Base-by-base conservation (phyloP, 2,888 invertebrate species). In the Drosophila birchii region DNA sequence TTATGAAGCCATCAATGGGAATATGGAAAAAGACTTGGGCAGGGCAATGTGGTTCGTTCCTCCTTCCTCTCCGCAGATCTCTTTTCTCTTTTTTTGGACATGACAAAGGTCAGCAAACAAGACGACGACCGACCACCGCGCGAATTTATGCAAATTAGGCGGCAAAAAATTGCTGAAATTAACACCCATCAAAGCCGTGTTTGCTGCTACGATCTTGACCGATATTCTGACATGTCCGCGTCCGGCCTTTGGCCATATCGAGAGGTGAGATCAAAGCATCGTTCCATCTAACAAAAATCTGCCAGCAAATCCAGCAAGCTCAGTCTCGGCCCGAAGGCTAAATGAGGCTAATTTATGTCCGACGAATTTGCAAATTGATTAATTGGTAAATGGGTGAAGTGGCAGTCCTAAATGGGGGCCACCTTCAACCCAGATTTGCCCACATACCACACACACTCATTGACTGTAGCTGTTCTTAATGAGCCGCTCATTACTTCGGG, bases 181-280 rank as follows among this genome's bases (percentile, higher is more conserved):
- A 75, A 76, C 75, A 72, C 53, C 34, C 34, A 49, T 45, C 41
- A 36, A 34, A 11, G 12, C 32, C 18, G 38, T 38, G 45, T 39
- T 38, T 32, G 36, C 34, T 20, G 18, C 44, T 51, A 53, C 81
- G 88, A 84, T 89, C 83, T 84, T 84, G 83, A 88, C 83, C 88
- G 75, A 89, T 89, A 77, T 80, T 43, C 51, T 58, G 60, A 45
- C 45, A 56, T 71, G 56, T 63, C 18, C 61, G 68, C 72, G 73
- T 69, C 78, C 72, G 29, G 47, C 58, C 71, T 70, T 68, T 63
- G 69, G 56, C 67, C 55, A 45, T 58, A 56, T 54, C 57, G 43
- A 56, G 39, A 56, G 66, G 34, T n/a, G 57, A 55, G 59, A 69
- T 74, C 54, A 47, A 55, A 56, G 39, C 54, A 53, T 64, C 45